Percentiles rank a stretch among this genome's conserved stretches.
Conservation (phyloP, 2,888 invertebrate genomes). For the Tetranychus truncatus region DNA sequence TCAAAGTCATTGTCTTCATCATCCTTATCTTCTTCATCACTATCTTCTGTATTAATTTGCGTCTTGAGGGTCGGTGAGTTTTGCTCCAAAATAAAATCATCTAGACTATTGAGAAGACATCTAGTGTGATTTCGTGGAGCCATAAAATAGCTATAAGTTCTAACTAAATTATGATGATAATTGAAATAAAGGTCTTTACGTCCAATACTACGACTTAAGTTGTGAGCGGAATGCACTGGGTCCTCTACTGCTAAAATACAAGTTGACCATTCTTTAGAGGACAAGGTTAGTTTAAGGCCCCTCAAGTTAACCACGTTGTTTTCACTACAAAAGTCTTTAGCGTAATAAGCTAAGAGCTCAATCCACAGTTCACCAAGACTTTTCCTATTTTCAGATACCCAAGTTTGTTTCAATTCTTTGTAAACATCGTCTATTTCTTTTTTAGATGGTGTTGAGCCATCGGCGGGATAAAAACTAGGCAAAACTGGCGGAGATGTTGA, state of each 20-base stretch:
- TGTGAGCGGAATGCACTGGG: constrained; percentile 36
- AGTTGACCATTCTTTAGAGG: constrained; percentile 32
- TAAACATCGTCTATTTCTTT: constrained; percentile 17
- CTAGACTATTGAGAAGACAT: not conserved
- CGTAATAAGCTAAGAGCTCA: constrained; percentile 32
- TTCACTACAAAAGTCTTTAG: constrained; percentile 24
- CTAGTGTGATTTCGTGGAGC: constrained; percentile 30
- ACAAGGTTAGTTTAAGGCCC: constrained; percentile 24
- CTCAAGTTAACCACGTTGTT: constrained; percentile 24
- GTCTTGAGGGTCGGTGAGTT: not conserved
- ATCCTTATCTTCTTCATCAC: not conserved
- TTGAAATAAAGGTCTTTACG: constrained; percentile 36
- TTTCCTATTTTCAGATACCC: constrained; percentile 29
- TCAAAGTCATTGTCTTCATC: not conserved
- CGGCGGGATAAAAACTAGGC: constrained; percentile 38
- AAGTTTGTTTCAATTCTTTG: constrained; percentile 22
- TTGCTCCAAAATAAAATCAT: not conserved
- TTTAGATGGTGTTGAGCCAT: not conserved
- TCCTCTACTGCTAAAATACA: constrained; percentile 35
- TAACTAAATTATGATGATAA: constrained; percentile 35
- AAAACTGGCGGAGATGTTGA: constrained; percentile 40
- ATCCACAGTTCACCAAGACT: constrained; percentile 33
- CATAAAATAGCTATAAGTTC: constrained; percentile 37
- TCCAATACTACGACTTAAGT: constrained; percentile 35
- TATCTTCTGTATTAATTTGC: not conserved